Conservation (phyloP, 1,140 invertebrate genomes). For the Octopus sinensis region DNA sequence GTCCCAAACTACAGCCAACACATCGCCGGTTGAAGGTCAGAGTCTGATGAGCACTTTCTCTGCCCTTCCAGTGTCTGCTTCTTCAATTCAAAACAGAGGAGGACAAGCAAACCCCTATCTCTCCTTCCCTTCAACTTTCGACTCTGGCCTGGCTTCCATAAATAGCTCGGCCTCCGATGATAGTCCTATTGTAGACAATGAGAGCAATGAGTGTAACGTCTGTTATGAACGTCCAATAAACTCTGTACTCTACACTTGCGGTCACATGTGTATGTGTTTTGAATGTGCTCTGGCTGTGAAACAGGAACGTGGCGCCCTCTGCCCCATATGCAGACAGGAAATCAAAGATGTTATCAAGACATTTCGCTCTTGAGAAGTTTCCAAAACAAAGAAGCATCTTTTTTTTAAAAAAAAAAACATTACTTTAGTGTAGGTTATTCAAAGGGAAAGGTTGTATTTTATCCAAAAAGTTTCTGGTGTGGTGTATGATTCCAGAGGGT, state of each 20-base stretch:
- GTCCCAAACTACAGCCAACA: background rate
- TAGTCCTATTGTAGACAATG: constrained; percentile 17
- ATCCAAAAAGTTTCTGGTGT: background rate
- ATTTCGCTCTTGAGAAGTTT: constrained; percentile 74
- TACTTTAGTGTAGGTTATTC: background rate
- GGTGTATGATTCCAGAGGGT: no score
- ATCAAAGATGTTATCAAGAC: constrained; percentile 94
- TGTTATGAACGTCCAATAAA: constrained; percentile 91
- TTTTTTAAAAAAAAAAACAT: background rate
- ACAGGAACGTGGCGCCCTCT: constrained; percentile 78
- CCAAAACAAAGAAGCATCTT: background rate
- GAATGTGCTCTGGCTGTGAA: constrained; percentile 90
- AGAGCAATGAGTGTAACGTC: constrained; percentile 77
- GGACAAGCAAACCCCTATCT: background rate
- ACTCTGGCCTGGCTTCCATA: constrained; percentile 23
- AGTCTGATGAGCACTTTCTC: constrained; percentile 22
- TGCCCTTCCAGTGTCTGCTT: constrained; percentile 23
- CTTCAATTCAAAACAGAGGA: constrained; percentile 19
- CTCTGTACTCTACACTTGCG: constrained; percentile 91
- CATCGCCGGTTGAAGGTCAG: constrained; percentile 25
- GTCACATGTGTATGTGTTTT: constrained; percentile 99
- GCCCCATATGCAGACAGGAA: constrained; percentile 86
- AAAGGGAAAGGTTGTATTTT: background rate
- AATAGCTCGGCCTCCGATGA: constrained; percentile 26
- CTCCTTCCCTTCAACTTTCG: background rate